A percentile compares a stretch with the other conserved stretches of the same genome.
These are phyloP conservation scores for Trissolcus brochymenae DNA, from an alignment of 2,888 invertebrate species.

Conservation along the genomic window DNA sequence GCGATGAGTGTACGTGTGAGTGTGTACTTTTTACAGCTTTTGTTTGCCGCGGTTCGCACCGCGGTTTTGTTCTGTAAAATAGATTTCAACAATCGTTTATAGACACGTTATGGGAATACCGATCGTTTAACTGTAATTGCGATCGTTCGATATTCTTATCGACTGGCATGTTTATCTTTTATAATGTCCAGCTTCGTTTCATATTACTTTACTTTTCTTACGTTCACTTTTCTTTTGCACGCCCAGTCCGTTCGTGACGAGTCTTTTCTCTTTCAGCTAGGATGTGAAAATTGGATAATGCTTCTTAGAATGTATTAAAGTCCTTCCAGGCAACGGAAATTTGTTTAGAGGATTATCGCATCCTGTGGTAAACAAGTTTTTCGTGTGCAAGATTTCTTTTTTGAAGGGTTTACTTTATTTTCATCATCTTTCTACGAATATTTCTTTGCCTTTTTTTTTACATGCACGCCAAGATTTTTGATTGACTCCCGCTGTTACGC, in stretches of 20 bases:
- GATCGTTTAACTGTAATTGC: slow-evolving; percentile 48
- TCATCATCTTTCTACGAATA: slow-evolving; percentile 2
- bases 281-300: slow-evolving; percentile 51
- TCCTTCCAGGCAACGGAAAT: slow-evolving; percentile 20
- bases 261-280: slow-evolving; percentile 2
- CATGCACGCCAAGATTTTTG: too few relatives aligned
- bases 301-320: slow-evolving; percentile 43
- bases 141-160: slow-evolving; percentile 52
- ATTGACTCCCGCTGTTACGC: background rate
- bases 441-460: slow-evolving; percentile 10
- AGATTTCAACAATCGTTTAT: slow-evolving; percentile 38
- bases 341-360: slow-evolving; percentile 15
- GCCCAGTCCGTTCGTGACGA: slow-evolving; percentile 5
- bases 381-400: background rate
- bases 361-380: slow-evolving; percentile 36
- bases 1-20: slow-evolving; percentile 37
- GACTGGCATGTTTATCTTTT: slow-evolving; percentile 44
- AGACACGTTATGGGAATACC: slow-evolving; percentile 33
- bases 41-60: slow-evolving; percentile 26
- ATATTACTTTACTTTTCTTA: background rate
- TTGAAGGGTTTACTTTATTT: slow-evolving; percentile 1
- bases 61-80: slow-evolving; percentile 51
- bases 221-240: background rate
- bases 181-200: slow-evolving; percentile 23
- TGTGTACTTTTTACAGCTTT: slow-evolving; percentile 36